These are phyloP conservation scores for Drosophila dunni DNA, from an alignment of 1,140 invertebrate species.

Conservation along the genomic window DNA sequence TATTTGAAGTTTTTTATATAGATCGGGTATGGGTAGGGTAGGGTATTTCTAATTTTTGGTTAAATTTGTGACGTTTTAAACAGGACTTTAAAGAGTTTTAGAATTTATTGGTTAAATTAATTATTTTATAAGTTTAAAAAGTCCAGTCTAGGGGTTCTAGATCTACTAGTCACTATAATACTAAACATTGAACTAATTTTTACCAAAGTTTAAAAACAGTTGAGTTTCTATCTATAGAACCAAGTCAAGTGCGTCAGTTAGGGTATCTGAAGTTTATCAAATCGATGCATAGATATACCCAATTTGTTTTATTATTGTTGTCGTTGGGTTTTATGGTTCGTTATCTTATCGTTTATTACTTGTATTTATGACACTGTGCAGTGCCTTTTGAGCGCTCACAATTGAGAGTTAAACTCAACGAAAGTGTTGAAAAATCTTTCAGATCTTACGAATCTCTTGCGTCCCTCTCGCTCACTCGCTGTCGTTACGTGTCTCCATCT, in stretches of 20 bases:
- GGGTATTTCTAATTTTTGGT: background rate
- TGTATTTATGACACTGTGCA: constrained; percentile 65
- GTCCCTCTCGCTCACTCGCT: constrained; percentile 17
- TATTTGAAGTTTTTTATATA: constrained; percentile 43
- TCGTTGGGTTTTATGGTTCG: constrained; percentile 54
- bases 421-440: constrained; percentile 61
- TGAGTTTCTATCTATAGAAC: too few species aligned
- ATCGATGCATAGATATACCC: constrained; percentile 1
- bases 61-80: background rate
- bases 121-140: too few species aligned
- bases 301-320: constrained; percentile 1
- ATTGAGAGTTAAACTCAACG: constrained; percentile 25
- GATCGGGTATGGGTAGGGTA: too few species aligned
- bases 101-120: too few species aligned
- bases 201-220: too few species aligned
- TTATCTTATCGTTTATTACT: constrained; percentile 66
- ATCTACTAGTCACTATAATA: too few species aligned
- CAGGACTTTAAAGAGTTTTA: too few species aligned
- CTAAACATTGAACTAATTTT: too few species aligned
- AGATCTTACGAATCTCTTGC: background rate
- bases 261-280: background rate
- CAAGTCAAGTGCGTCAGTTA: background rate
- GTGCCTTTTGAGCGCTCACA: constrained; percentile 52
- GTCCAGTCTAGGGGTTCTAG: too few species aligned
- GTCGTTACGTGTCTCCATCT: background rate